phyloP scores from a whole-genome alignment of 2,797 vertebrate genomes.

The Prionace glauca region DNA sequence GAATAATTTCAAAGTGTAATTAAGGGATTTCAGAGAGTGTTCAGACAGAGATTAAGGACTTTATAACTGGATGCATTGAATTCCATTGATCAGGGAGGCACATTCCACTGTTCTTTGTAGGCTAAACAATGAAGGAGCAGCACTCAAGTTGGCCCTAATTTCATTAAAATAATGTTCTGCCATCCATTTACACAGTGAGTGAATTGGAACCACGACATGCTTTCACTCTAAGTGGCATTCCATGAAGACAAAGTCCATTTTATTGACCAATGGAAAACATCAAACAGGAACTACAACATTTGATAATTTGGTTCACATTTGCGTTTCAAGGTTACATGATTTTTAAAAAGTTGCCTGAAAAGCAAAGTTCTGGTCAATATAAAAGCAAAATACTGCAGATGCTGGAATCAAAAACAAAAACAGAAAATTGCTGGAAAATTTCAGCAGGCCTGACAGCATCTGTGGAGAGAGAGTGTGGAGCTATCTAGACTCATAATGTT shows the following conservation, averaged over 20 bases:
- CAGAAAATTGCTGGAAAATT: too few relatives aligned
- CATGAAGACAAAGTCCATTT: neutral
- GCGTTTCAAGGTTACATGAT: neutral
- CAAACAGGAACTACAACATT: neutral
- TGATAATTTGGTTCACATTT: neutral
- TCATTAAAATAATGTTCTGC: conserved; percentile 16
- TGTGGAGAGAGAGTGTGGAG: too few relatives aligned
- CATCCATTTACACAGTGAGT: conserved; percentile 1
- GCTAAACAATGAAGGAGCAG: neutral
- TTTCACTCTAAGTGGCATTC: neutral
- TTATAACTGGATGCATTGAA: conserved; percentile 9
- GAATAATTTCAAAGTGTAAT: conserved; percentile 28
- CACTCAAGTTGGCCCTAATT: conserved; percentile 1
- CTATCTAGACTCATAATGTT: too few relatives aligned
- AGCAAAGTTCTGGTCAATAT: neutral
- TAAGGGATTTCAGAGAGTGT: conserved; percentile 10
- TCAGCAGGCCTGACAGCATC: too few relatives aligned
- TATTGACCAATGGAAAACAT: neutral
- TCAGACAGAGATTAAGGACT: conserved; percentile 32
- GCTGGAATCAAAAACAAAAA: too few relatives aligned
- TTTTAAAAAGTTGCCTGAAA: neutral
- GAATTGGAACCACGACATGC: neutral
- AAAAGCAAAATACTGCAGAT: too few relatives aligned
- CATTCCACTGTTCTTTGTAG: conserved; percentile 26
- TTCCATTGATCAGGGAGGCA: conserved; percentile 26